phyloP scores from a whole-genome alignment of 2,113 vertebrate genomes.

The Smithornis capensis region DNA sequence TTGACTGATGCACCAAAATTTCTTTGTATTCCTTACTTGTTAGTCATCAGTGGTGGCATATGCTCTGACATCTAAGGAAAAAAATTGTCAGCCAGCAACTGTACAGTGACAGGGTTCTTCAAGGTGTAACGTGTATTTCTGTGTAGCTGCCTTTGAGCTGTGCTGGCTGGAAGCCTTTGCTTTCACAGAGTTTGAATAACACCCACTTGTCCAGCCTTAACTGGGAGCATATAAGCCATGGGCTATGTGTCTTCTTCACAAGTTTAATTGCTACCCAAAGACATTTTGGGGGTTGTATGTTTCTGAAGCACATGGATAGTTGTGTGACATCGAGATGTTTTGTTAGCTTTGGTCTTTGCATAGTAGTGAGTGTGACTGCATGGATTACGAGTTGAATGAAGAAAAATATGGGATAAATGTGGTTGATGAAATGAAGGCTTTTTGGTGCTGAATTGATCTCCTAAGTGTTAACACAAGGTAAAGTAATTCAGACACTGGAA shows the following conservation, averaged over 20 bases:
- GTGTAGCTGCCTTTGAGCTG: not conserved
- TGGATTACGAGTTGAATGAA: not conserved
- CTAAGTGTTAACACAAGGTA: not conserved
- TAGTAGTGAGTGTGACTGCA: rapidly evolving
- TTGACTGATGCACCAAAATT: constrained; percentile 7
- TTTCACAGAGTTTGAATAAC: not conserved
- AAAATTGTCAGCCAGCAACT: not conserved
- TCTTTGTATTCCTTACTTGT: constrained; percentile 7
- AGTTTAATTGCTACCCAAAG: not conserved
- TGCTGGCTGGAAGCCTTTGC: not conserved
- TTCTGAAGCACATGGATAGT: not conserved
- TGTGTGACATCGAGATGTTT: not conserved
- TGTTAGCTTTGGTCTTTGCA: not conserved
- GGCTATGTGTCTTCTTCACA: not conserved
- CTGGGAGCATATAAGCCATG: not conserved
- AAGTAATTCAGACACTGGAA: not conserved
- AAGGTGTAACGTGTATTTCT: not conserved
- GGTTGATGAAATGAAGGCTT: not conserved
- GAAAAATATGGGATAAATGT: not conserved
- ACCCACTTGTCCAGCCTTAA: not conserved
- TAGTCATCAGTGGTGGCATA: not conserved
- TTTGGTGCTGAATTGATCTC: not conserved
- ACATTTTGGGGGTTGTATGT: not conserved
- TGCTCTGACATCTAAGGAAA: not conserved
- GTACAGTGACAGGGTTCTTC: not conserved